These are phyloP conservation scores for Drosophila erecta DNA, from an alignment of 1,140 invertebrate genomes.

Conservation along the genomic window DNA sequence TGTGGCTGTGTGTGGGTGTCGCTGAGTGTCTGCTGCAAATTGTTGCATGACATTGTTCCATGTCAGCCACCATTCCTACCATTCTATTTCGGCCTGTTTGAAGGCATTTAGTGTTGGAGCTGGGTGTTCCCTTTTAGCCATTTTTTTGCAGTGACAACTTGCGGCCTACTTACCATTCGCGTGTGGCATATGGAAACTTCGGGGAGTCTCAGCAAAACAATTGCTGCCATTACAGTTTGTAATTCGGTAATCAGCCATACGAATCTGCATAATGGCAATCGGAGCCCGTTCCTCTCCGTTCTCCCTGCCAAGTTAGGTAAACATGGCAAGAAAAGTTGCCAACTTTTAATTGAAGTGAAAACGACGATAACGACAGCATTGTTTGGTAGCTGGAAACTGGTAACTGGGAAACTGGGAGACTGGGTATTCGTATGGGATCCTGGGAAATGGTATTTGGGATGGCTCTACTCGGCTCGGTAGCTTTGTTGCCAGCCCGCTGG, in stretches of 20 bases:
- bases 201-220: slow-evolving; percentile 63
- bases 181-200: slow-evolving; percentile 57
- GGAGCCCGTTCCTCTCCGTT: slow-evolving; percentile 33
- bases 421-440: slow-evolving; percentile 29
- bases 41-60: slow-evolving; percentile 46
- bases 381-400: slow-evolving; percentile 52
- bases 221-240: slow-evolving; percentile 82
- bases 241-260: slow-evolving; percentile 81
- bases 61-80: neutral
- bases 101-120: slow-evolving; percentile 41
- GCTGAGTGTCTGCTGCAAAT: slow-evolving; percentile 44
- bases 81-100: slow-evolving; percentile 1
- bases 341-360: slow-evolving; percentile 85
- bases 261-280: slow-evolving; percentile 82
- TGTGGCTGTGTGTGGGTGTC: slow-evolving; percentile 9
- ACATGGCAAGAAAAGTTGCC: slow-evolving; percentile 81
- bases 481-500: slow-evolving; percentile 71
- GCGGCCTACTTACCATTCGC: slow-evolving; percentile 75
- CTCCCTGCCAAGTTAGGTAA: slow-evolving; percentile 65
- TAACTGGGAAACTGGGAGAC: neutral
- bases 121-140: neutral
- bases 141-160: slow-evolving; percentile 64
- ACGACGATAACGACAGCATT: slow-evolving; percentile 84
- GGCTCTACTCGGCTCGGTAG: slow-evolving; percentile 26
- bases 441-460: slow-evolving; percentile 22